Conservation (phyloP, 2,888 invertebrate genomes). For the Nephrocerus scutellatus region DNA sequence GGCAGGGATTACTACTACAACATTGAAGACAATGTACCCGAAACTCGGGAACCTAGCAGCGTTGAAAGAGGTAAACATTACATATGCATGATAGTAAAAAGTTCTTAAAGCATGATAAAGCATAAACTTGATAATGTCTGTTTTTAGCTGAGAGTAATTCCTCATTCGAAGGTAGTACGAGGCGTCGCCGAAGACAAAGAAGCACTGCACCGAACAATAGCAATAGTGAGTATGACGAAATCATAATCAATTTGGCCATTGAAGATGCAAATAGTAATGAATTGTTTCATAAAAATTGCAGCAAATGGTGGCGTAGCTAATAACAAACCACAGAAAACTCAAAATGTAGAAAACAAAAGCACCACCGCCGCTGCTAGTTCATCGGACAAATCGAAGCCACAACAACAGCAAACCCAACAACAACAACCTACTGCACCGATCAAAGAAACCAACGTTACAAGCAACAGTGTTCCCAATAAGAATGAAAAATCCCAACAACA, state of each 20-base stretch:
- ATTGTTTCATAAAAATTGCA: slow-evolving; percentile 18
- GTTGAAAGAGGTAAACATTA: slow-evolving; percentile 42
- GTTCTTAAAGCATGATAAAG: neutral
- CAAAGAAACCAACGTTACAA: slow-evolving; percentile 30
- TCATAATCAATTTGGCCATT: slow-evolving; percentile 4
- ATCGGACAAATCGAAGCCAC: slow-evolving; percentile 30
- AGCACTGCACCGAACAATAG: slow-evolving; percentile 40
- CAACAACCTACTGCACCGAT: slow-evolving; percentile 30
- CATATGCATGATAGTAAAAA: slow-evolving; percentile 3
- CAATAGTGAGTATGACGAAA: slow-evolving; percentile 41
- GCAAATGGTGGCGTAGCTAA: slow-evolving; percentile 44
- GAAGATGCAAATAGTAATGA: neutral
- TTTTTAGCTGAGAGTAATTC: slow-evolving; percentile 46
- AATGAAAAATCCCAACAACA: slow-evolving; percentile 27
- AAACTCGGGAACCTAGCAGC: slow-evolving; percentile 45
- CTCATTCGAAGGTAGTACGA: slow-evolving; percentile 44
- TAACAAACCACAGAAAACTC: slow-evolving; percentile 41
- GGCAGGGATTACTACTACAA: slow-evolving; percentile 42
- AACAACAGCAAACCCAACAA: slow-evolving; percentile 18
- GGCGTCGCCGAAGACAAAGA: slow-evolving; percentile 46
- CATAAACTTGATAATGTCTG: neutral
- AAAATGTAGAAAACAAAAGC: slow-evolving; percentile 40
- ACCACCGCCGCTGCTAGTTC: slow-evolving; percentile 32
- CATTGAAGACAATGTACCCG: slow-evolving; percentile 42
- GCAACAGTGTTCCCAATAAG: slow-evolving; percentile 27